Base-by-base conservation (phyloP, 1,140 invertebrate species). In the Heterodera carotae region DNA sequence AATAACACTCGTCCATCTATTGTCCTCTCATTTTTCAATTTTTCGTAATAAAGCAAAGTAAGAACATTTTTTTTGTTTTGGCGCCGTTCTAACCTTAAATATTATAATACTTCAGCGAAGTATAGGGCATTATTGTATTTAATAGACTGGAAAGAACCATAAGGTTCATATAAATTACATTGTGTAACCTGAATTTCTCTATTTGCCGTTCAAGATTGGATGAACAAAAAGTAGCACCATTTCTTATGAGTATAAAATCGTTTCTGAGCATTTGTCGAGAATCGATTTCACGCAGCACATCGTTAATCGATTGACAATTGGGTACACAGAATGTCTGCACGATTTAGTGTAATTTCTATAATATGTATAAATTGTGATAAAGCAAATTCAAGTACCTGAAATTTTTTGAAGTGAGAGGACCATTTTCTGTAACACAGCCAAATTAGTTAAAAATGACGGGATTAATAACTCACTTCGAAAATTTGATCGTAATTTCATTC, bases 41-140 rank as follows among this genome's bases (percentile, higher is more conserved):
- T 36, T 73, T 0, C n/a, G 36, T 27, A 12, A 53, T 69, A 76
- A 29, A 76, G 31, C 27, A 76, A 5, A 4, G 67, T 31, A 25
- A 36, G 36, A 22, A 77, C 78, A 34, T 77, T 79, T 60, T 79
- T 79, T 29, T 80, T 79, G 67, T 79, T 79, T 43, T 79, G 67
- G 2, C 34, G 39, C 18, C 62, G 33, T n/a, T 33, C 56, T 15
- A 18, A 60, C 39, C 78, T 79, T 71, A 81, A 79, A 80, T n/a
- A 0, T 43, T n/a, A n/a, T n/a, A n/a, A n/a, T n/a, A n/a, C n/a
- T n/a, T n/a, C n/a, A n/a, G n/a, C n/a, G n/a, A n/a, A n/a, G n/a
- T n/a, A n/a, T n/a, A n/a, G n/a, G n/a, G n/a, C n/a, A n/a, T n/a
- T n/a, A n/a, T n/a, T n/a, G n/a, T n/a, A n/a, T n/a, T n/a, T n/a